Conservation (phyloP, 2,888 invertebrate genomes). For the Amiota communis region DNA sequence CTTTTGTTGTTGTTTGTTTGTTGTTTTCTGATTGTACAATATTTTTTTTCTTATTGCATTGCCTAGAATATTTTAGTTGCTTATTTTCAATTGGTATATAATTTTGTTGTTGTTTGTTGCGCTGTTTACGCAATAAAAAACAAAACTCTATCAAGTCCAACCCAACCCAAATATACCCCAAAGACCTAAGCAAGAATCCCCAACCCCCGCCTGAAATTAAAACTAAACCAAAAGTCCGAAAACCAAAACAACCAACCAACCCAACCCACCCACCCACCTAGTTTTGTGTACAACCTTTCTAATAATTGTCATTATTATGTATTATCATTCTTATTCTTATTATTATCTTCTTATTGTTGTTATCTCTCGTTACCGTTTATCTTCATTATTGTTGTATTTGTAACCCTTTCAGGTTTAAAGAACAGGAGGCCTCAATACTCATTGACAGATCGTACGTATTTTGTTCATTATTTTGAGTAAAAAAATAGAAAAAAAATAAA, state of each 20-base stretch:
- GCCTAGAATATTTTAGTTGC: too few species aligned
- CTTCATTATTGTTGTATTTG: constrained; percentile 61
- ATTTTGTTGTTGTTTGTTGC: constrained; percentile 22
- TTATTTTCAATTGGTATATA: too few species aligned
- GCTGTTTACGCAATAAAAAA: constrained; percentile 1
- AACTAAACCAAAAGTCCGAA: too few species aligned
- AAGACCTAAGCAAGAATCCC: too few species aligned
- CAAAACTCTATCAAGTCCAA: too few species aligned
- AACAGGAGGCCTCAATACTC: constrained; percentile 73
- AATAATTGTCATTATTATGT: constrained; percentile 15
- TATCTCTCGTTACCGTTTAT: constrained; percentile 41
- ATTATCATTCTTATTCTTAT: constrained; percentile 3
- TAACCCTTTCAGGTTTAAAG: constrained; percentile 74
- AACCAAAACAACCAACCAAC: too few species aligned
- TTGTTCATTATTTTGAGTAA: constrained; percentile 32
- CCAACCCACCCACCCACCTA: neutral
- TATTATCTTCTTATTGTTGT: constrained; percentile 17
- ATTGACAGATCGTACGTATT: constrained; percentile 74
- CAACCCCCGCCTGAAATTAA: too few species aligned
- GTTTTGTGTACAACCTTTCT: neutral
- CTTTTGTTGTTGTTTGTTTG: too few species aligned
- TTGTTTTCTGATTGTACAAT: too few species aligned
- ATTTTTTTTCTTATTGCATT: neutral
- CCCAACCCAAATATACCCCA: too few species aligned
- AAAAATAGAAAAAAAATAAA: neutral